Percentiles rank a stretch among this genome's conserved stretches.
phyloP scores from a whole-genome alignment of 2,888 invertebrate genomes.

The Drosophila meridiana region DNA sequence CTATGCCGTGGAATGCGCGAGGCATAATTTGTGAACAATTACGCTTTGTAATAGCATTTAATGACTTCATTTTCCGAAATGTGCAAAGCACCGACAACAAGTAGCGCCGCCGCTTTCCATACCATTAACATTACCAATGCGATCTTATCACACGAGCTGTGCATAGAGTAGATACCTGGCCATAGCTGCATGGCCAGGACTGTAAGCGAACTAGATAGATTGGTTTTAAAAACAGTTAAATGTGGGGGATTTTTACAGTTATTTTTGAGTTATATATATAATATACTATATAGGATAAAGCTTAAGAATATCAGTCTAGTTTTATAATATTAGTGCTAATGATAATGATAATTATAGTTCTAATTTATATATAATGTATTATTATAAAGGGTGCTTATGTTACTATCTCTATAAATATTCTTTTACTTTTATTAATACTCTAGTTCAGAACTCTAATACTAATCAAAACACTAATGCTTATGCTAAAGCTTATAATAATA shows the following conservation, averaged over 20 bases:
- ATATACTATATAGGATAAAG: background rate
- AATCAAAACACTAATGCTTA: background rate
- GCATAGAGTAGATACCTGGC: slow-evolving; percentile 9
- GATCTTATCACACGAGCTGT: slow-evolving; percentile 56
- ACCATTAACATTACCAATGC: slow-evolving; percentile 20
- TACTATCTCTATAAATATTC: too few relatives aligned
- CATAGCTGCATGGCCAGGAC: slow-evolving; percentile 10
- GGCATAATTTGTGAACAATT: slow-evolving; percentile 80
- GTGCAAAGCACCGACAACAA: slow-evolving; percentile 32
- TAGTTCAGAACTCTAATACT: background rate
- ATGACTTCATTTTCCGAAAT: slow-evolving; percentile 74
- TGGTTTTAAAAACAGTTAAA: background rate
- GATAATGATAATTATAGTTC: background rate
- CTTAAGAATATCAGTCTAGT: background rate
- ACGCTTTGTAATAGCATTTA: slow-evolving; percentile 80
- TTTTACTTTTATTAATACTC: background rate
- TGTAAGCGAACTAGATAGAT: slow-evolving; percentile 18
- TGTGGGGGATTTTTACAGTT: background rate
- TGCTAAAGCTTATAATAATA: background rate
- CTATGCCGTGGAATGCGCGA: slow-evolving; percentile 34
- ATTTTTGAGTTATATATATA: background rate
- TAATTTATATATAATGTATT: too few relatives aligned
- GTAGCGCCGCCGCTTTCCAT: slow-evolving; percentile 43
- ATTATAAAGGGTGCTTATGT: too few relatives aligned
- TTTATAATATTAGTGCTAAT: background rate